phyloP scores from a whole-genome alignment of 2,888 invertebrate species.

The Carabus problematicus region DNA sequence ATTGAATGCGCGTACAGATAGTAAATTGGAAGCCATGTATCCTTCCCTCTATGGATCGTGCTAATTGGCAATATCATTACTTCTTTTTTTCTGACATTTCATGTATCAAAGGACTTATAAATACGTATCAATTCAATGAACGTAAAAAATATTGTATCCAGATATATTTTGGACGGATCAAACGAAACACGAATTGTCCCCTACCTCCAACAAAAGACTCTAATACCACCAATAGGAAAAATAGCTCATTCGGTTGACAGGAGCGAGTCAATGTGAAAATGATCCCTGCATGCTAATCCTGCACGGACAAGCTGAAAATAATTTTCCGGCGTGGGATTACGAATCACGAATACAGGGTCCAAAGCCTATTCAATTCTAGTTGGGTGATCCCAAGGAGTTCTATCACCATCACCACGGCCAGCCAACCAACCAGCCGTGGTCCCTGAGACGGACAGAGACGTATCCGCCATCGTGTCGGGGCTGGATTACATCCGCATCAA shows the following conservation, averaged over 20 bases:
- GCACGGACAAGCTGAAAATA: slow-evolving; percentile 29
- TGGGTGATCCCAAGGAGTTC: slow-evolving; percentile 5
- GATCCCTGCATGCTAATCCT: slow-evolving; percentile 34
- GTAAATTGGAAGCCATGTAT: no score
- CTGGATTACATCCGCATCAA: slow-evolving; percentile 23
- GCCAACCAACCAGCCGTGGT: background rate
- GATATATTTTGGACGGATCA: background rate
- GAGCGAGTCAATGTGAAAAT: slow-evolving; percentile 27
- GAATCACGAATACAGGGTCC: slow-evolving; percentile 25
- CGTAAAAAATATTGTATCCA: no score
- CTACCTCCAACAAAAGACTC: slow-evolving; percentile 6
- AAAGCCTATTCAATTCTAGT: slow-evolving; percentile 8
- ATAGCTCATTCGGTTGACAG: background rate
- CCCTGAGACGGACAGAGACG: no score
- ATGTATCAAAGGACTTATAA: no score
- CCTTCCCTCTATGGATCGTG: no score
- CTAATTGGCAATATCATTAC: no score
- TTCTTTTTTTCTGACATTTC: no score
- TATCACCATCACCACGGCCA: slow-evolving; percentile 3
- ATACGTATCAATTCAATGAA: no score
- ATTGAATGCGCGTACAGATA: no score
- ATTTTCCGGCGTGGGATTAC: slow-evolving; percentile 35
- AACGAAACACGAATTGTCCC: background rate
- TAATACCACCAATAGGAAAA: slow-evolving; percentile 11
- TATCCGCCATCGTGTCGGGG: background rate